Evolutionary conservation across 1,140 invertebrate species (phyloP), one percentile per base, ranked within the genome.

Genomic region (Sarcophaga bullata): DNA sequence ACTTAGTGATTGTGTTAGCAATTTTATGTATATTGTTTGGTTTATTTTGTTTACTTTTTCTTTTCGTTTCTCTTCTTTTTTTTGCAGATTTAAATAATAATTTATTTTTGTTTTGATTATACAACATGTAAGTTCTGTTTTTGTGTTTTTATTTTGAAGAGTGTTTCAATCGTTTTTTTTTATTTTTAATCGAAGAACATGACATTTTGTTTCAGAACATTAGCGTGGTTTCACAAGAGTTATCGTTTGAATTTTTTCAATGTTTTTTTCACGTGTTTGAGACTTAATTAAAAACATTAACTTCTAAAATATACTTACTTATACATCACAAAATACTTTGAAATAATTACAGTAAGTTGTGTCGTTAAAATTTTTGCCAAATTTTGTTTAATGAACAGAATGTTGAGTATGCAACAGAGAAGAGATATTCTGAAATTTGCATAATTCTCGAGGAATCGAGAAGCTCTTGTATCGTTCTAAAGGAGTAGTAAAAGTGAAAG

Each of bases 51-150:
- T 52, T 58, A 13, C n/a, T 58, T 58, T n/a, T 58, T n/a, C 2
- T 10, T 15, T 54, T 54, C n/a, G n/a, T n/a, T n/a, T n/a, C n/a
- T n/a, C n/a, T n/a, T n/a, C n/a, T 9, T 15, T 58, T 58, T 58
- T 58, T 58, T 58, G 54, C n/a, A n/a, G 54, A n/a, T 58, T 58
- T 58, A 15, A 58, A 58, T 58, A 58, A 58, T 58, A 58, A 58
- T 58, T 58, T 58, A 58, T 58, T 58, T 58, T 13, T 58, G 15
- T 58, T 58, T 58, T 58, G 10, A n/a, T 58, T n/a, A n/a, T 58
- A 58, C 13, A n/a, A n/a, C n/a, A n/a, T 58, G 54, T 58, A 58
- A 58, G n/a, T 37, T 37, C 54, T 58, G 52, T 58, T n/a, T 58
- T 58, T 58, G n/a, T 58, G 13, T 58, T 58, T 58, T 58, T 58